Base-by-base conservation (phyloP, 2,888 invertebrate species). In the Drosophila rellima region DNA sequence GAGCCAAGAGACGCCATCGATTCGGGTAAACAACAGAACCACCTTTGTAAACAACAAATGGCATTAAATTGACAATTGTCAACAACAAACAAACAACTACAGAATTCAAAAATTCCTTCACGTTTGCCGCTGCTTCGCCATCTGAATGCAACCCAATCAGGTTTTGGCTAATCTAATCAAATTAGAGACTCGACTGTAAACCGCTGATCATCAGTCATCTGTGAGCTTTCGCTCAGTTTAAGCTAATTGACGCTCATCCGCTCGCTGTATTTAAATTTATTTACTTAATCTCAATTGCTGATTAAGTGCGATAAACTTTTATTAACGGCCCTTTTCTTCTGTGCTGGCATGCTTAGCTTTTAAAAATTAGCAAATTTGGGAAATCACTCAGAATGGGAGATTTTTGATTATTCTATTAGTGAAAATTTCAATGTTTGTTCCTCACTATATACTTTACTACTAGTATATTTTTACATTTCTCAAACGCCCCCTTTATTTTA, bases 121-220 rank as follows among this genome's bases (percentile, higher is more conserved):
- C 33, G 11, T 55, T 29, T 29, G 13, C 11, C 39, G 20, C 42
- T 45, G 10, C 26, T 15, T 35, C 45, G 35, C 20, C 23, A 17
- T 13, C 56, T 5, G 44, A 56, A 35, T 56, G 47, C 61, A 67
- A 37, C 33, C 70, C 74, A 62, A 83, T 80, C 73, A 65, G 62
- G 51, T 73, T 84, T 80, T 57, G 44, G 8, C 56, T 65, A 71
- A 83, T 80, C 80, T 82, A 83, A 83, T 85, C 75, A 78, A 74
- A 80, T 88, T 82, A 84, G 70, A 61, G 60, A 37, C 17, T 40
- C 23, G 60, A 23, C 51, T 60, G 23, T 45, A 40, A 45, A 8
- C 15, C 42, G n/a, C 11, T 39, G 40, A 50, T 50, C 33, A 17
- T n/a, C 56, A 42, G 52, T 33, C 47, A 7, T 13, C 8, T 3